Conservation (phyloP, 2,797 vertebrate genomes). For the Columba guinea region DNA sequence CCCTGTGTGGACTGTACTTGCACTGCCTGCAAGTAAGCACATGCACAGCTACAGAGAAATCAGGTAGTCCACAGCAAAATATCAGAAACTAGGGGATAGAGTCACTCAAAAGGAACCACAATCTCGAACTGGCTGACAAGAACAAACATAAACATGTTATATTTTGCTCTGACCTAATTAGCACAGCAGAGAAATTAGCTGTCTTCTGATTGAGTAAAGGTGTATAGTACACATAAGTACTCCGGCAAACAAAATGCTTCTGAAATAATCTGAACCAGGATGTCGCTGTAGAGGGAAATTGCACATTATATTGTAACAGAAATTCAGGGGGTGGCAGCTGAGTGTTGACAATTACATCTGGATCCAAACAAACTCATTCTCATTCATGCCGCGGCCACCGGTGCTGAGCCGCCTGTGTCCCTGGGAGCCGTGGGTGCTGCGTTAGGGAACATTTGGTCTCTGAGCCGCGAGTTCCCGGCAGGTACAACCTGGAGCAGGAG, state of each 20-base stretch:
- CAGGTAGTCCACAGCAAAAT: neutral
- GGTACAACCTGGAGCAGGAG: neutral
- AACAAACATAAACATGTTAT: neutral
- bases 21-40: neutral
- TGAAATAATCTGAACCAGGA: constrained; percentile 16
- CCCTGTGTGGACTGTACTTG: neutral
- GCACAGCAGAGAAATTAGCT: constrained; percentile 27
- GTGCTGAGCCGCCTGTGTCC: neutral
- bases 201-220: constrained; percentile 35
- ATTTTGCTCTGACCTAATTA: constrained; percentile 49
- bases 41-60: neutral
- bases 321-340: neutral
- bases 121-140: constrained; percentile 15
- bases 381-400: neutral
- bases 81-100: neutral
- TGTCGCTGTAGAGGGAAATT: neutral
- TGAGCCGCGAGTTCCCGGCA: neutral
- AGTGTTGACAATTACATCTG: neutral
- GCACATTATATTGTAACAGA: neutral
- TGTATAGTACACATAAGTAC: neutral
- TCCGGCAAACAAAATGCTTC: constrained; percentile 17
- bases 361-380: constrained; percentile 14
- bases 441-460: neutral
- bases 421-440: neutral
- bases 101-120: neutral